These are phyloP conservation scores for Myodes glareolus DNA, from an alignment of 2,113 vertebrate genomes.

Conservation along the genomic window DNA sequence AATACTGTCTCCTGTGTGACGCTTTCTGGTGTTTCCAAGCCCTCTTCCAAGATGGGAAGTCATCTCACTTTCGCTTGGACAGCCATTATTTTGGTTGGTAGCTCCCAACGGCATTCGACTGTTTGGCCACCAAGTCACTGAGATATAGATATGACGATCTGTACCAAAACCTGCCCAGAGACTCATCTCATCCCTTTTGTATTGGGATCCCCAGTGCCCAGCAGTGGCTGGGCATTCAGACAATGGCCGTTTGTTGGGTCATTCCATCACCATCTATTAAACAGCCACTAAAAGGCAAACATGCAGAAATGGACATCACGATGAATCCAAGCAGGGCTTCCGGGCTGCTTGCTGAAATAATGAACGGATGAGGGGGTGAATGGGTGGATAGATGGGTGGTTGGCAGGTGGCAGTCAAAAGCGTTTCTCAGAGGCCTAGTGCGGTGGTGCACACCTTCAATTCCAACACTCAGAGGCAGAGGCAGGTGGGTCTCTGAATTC, in stretches of 20 bases:
- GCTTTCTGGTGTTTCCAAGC: neutral
- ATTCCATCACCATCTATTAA: neutral
- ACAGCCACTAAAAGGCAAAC: neutral
- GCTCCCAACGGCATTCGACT: neutral
- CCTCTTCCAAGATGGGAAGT: neutral
- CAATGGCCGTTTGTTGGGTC: neutral
- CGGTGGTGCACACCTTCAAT: neutral
- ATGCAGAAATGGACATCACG: neutral
- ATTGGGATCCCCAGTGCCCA: neutral
- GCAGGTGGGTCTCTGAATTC: neutral
- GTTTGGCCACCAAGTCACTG: neutral
- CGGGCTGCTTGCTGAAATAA: neutral
- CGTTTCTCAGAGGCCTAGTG: neutral
- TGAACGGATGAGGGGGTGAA: neutral
- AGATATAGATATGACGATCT: neutral
- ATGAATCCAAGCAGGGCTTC: neutral
- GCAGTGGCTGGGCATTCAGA: neutral
- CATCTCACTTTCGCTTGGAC: neutral
- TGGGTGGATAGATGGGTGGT: neutral
- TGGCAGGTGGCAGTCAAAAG: neutral
- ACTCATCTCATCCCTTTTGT: conserved; percentile 5
- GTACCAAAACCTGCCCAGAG: neutral
- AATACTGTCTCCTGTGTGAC: neutral
- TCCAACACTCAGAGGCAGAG: neutral
- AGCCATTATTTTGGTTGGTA: neutral